Conservation (phyloP, 2,797 vertebrate genomes). For the Melanotaenia trifasciata region DNA sequence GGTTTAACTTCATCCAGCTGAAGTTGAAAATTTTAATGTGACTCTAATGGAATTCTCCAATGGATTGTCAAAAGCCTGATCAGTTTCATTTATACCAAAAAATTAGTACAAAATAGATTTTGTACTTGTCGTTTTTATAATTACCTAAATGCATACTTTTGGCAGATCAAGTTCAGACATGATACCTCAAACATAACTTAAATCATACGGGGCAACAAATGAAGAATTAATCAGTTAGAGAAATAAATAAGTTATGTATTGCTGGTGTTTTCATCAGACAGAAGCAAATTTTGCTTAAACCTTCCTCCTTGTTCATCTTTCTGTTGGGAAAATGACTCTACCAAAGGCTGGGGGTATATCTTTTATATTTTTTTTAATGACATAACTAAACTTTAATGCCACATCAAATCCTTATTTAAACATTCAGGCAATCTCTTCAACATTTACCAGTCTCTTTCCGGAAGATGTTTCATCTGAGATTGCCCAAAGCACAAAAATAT, state of each 20-base stretch:
- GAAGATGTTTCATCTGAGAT: not conserved
- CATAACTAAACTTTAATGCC: not conserved
- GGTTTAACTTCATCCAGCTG: conserved; percentile 5
- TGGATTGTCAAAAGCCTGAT: conserved; percentile 3
- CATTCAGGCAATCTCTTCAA: not conserved
- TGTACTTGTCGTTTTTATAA: not conserved
- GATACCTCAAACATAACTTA: not conserved
- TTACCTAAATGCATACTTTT: not conserved
- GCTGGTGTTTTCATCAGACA: not conserved
- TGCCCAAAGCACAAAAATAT: not conserved
- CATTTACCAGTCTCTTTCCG: not conserved
- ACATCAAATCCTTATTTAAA: not conserved
- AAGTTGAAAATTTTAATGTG: conserved; percentile 6
- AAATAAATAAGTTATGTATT: not conserved
- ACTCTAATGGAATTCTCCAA: conserved; percentile 3
- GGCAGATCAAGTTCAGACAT: not conserved
- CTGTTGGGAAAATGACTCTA: not conserved
- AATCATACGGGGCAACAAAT: not conserved
- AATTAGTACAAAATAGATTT: not conserved
- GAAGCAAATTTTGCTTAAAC: not conserved
- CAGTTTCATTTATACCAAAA: not conserved
- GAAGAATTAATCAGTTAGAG: not conserved
- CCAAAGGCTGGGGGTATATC: not conserved
- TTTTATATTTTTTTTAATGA: not conserved
- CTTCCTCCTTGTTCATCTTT: not conserved